Base-by-base conservation (phyloP, 2,113 vertebrate species). In the Mormyrus lacerda region DNA sequence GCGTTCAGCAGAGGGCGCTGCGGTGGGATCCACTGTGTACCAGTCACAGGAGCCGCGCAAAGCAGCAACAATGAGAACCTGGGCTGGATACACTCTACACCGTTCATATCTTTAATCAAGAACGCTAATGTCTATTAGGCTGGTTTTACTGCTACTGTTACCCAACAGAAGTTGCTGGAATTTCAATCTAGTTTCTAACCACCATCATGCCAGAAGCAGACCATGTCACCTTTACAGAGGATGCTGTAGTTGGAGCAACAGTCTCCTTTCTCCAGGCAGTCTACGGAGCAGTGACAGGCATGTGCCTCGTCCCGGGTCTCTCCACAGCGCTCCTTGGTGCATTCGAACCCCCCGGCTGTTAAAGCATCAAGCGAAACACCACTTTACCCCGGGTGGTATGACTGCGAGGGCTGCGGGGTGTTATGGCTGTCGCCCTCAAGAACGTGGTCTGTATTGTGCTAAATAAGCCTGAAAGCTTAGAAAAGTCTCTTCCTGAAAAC, bases 231-330 rank as follows among this genome's bases (percentile, higher is more conserved):
- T 97, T 96, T 96, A 94, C 98, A 99, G 58, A 96, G 61, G 1
- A 97, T 94, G 92, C 96, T 97, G 93, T 98, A 99, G 93, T 99
- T 99, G 90, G 97, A 97, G 90, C 98, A 99, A 92, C 98, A 99
- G 96, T 99, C 98, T 89, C 97, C 97, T 89, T 90, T 94, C 87
- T 95, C 94, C 95, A 99, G 84, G 91, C 98, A 99, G 94, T 99
- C 98, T 17, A 97, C 97, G 0, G 98, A 98, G 93, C 98, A 99
- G 92, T 99, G 98, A 89, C 98, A 99, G 45, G 98, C 98, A 51
- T 97, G 94, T 10, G 98, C 96, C 15, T 96, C 96, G 10, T 97
- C 97, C 90, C 98, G 95, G 53, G 93, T 91, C 94, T 99, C 98
- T 55, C 97, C 96, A 42, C 98, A 99, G 47, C 98, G 97, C 47